Conservation (phyloP, 2,888 invertebrate genomes). For the Dione juno region DNA sequence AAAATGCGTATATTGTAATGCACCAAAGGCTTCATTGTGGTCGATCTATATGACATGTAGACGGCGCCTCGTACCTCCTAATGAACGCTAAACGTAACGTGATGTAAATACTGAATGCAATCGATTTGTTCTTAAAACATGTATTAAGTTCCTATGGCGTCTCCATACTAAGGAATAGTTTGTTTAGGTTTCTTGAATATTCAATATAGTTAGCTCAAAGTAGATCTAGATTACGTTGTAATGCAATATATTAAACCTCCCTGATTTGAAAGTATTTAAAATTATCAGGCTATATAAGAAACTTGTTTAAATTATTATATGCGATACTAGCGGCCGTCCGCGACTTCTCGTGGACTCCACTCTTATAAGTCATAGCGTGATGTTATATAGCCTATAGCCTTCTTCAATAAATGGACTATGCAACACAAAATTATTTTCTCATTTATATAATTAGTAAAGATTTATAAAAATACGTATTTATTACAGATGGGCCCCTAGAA, state of each 20-base stretch:
- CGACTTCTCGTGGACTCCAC: too few species aligned
- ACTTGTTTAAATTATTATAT: too few species aligned
- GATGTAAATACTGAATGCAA: slow-evolving; percentile 23
- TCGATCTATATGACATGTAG: slow-evolving; percentile 30
- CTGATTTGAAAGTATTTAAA: background rate
- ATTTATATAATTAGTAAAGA: too few species aligned
- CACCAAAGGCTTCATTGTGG: slow-evolving; percentile 25
- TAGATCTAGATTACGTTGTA: background rate
- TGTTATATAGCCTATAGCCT: too few species aligned
- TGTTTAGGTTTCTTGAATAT: background rate
- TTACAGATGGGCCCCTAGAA: slow-evolving; percentile 86
- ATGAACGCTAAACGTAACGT: slow-evolving; percentile 39
- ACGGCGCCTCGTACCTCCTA: slow-evolving; percentile 35
- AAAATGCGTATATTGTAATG: slow-evolving; percentile 22
- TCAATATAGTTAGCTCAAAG: background rate
- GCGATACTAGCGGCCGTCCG: too few species aligned
- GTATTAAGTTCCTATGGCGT: slow-evolving; percentile 17
- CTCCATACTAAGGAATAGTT: slow-evolving; percentile 5
- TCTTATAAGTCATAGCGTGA: too few species aligned
- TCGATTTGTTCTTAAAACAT: slow-evolving; percentile 23
- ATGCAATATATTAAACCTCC: background rate
- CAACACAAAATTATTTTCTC: too few species aligned
- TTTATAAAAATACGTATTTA: background rate
- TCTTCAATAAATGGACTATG: too few species aligned
- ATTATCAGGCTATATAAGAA: background rate